Conservation (phyloP, 1,140 invertebrate species). For the Hormaphis cornu region DNA sequence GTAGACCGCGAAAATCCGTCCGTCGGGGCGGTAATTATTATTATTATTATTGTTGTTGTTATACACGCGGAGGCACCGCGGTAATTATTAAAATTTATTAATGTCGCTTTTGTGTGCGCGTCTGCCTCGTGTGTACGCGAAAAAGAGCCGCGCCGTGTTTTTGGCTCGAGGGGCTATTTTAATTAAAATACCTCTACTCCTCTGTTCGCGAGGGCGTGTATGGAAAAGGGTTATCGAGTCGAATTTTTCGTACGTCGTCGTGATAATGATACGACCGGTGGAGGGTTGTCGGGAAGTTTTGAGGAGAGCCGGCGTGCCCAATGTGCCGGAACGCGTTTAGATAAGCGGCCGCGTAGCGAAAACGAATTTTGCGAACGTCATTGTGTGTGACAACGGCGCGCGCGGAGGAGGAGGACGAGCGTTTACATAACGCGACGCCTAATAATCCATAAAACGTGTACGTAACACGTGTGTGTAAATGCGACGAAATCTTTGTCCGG, state of each 20-base stretch:
- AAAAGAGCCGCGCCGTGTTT: background rate
- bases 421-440: background rate
- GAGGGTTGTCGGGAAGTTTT: background rate
- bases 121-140: too few relatives aligned
- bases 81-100: constrained; percentile 31
- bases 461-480: background rate
- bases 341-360: constrained; percentile 9
- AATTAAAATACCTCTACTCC: constrained; percentile 15
- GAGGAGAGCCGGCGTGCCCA: background rate
- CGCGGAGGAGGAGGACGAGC: background rate
- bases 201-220: background rate
- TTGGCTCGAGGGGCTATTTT: background rate
- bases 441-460: constrained; percentile 1
- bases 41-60: too few relatives aligned
- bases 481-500: too few relatives aligned
- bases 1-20: background rate
- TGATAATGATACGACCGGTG: background rate
- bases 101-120: constrained; percentile 4
- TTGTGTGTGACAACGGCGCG: background rate
- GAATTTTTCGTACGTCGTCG: constrained; percentile 27
- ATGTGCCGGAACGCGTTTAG: constrained; percentile 30
- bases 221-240: constrained; percentile 24
- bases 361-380: background rate
- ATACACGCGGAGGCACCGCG: background rate
- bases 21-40: constrained; percentile 6